Evolutionary conservation across 2,113 vertebrate species (phyloP), one percentile per base, ranked within the genome.

Genomic region (Indicator indicator): DNA sequence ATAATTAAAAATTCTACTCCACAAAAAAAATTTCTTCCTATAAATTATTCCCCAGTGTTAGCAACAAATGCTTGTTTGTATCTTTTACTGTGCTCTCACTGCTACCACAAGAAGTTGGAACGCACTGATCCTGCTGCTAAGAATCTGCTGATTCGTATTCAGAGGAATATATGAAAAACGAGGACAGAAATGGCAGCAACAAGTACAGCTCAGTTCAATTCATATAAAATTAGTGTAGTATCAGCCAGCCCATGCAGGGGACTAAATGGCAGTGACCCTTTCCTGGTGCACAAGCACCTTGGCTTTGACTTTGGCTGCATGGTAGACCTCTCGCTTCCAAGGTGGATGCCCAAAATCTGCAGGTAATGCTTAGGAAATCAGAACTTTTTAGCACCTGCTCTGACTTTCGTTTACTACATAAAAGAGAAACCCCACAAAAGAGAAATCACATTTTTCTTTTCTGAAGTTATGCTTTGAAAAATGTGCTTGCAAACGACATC

Each of bases 221-320:
- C 2, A 6, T 16, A 10, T 55, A 60, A 24, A 83, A 63, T 33
- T 0, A 0, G 32, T 9, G 16, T 23, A 8, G 55, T 17, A 36
- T 16, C 40, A 76, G 74, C 9, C 72, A 73, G 55, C 15, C 1
- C 0, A 3, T 16, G 42, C 52, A 59, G 65, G 46, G 23, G 9
- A 5, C 44, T 78, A 38, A 48, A 6, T 0, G 5, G 23, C 56
- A 40, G 10, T 15, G 59, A 73, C 23, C 19, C 15, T 0, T 46
- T 88, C 40, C 33, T 46, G 52, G 6, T 26, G 15, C 20, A 42
- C 12, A 9, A 8, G 16, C 33, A 12, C 38, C 19, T 72, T 28
- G 2, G 30, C 36, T 27, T 83, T 0, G 3, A 44, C 67, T 54
- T 11, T 4, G 32, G 14, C 56, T 70, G 33, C 2, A 2, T 9